Evolutionary conservation across 2,888 invertebrate genomes (phyloP).

Genomic region (Tenthredo distinguenda): DNA sequence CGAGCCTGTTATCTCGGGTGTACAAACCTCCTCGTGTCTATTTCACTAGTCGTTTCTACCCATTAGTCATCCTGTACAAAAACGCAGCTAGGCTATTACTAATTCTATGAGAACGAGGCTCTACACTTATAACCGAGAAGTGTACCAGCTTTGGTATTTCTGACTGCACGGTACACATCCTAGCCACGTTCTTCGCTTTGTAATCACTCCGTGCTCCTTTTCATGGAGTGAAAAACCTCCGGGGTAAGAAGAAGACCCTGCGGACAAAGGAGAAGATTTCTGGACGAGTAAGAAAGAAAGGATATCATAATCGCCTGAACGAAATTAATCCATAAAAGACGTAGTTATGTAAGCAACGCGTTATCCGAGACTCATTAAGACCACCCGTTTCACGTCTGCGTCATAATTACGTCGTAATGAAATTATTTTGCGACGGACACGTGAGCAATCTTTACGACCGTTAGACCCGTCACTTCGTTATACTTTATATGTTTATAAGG

Average conservation of each 20-base stretch:
- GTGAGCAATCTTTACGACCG: slow-evolving; percentile 64
- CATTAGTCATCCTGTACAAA: slow-evolving; percentile 47
- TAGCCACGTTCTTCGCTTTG: not conserved
- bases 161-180: not conserved
- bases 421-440: slow-evolving; percentile 63
- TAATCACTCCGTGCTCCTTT: slow-evolving; percentile 16
- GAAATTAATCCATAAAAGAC: slow-evolving; percentile 40
- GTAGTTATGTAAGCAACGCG: slow-evolving; percentile 37
- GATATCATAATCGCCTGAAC: slow-evolving; percentile 21
- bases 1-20: slow-evolving; percentile 40
- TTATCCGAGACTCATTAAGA: slow-evolving; percentile 39
- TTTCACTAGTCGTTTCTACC: slow-evolving; percentile 41
- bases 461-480: slow-evolving; percentile 64
- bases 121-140: not conserved
- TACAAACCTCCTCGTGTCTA: slow-evolving; percentile 31
- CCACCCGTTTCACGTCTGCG: slow-evolving; percentile 22
- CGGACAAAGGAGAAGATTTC: not conserved
- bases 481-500: slow-evolving; percentile 33
- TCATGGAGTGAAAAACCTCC: not conserved
- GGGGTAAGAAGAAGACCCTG: not conserved
- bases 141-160: not conserved
- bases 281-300: not conserved
- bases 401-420: slow-evolving; percentile 58
- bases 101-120: slow-evolving; percentile 28
- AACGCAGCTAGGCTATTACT: slow-evolving; percentile 38